Percentiles rank a stretch among this genome's conserved stretches.
phyloP scores from a whole-genome alignment of 2,797 vertebrate genomes.

The Lophius americanus region DNA sequence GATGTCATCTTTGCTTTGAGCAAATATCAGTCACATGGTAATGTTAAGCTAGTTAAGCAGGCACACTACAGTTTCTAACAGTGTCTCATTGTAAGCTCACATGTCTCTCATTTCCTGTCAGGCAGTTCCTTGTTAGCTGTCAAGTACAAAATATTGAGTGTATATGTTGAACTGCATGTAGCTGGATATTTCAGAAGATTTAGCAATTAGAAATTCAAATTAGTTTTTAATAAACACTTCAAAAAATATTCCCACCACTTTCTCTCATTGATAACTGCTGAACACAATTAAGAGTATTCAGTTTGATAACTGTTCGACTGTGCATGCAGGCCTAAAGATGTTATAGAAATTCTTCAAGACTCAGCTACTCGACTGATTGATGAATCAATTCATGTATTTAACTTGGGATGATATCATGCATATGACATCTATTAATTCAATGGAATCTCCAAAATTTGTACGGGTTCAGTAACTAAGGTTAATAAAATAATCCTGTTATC shows the following conservation, averaged over 20 bases:
- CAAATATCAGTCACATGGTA: conserved; percentile 44
- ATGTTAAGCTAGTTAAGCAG: conserved; percentile 5
- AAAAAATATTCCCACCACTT: not conserved
- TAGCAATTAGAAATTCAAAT: not conserved
- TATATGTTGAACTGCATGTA: not conserved
- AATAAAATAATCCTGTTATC: no score
- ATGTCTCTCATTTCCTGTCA: conserved; percentile 20
- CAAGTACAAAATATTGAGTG: not conserved
- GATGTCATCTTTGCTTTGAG: conserved; percentile 22
- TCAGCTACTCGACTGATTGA: not conserved
- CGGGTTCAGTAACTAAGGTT: no score
- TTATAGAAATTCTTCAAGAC: not conserved
- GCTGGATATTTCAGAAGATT: not conserved
- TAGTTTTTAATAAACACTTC: not conserved
- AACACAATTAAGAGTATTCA: not conserved
- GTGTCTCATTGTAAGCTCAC: conserved; percentile 21
- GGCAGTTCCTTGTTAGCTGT: not conserved
- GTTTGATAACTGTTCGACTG: not conserved
- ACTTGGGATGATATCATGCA: no score
- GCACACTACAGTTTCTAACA: conserved; percentile 39
- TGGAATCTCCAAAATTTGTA: no score
- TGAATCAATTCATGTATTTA: not conserved
- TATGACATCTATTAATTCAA: no score
- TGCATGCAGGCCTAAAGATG: not conserved
- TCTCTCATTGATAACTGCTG: not conserved